phyloP scores from a whole-genome alignment of 2,888 invertebrate species.

The Caradrina kadenii region DNA sequence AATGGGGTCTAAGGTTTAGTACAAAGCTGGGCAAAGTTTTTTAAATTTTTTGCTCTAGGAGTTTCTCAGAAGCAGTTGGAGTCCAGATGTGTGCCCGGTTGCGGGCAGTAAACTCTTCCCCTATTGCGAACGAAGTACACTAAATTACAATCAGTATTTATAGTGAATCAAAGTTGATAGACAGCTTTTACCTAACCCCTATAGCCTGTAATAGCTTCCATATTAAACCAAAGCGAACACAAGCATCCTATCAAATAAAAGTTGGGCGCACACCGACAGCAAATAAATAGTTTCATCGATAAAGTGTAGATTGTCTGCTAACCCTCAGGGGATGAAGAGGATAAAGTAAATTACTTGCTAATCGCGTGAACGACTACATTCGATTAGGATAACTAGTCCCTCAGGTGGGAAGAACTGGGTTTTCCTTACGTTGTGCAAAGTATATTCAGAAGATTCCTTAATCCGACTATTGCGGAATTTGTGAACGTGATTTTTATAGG shows the following conservation, averaged over 20 bases:
- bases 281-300: slow-evolving; percentile 18
- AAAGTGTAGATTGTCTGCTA: slow-evolving; percentile 27
- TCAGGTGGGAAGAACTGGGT: slow-evolving; percentile 13
- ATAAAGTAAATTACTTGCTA: slow-evolving; percentile 20
- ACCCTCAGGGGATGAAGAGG: slow-evolving; percentile 29
- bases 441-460: not conserved
- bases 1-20: too few species aligned
- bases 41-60: too few species aligned
- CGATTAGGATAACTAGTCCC: slow-evolving; percentile 35
- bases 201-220: too few species aligned
- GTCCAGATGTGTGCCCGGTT: too few species aligned
- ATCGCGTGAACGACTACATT: slow-evolving; percentile 25
- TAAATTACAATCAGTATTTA: too few species aligned
- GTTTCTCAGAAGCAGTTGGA: too few species aligned
- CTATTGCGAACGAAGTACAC: too few species aligned
- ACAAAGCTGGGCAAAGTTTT: too few species aligned
- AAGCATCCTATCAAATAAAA: not conserved
- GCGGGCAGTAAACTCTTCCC: too few species aligned
- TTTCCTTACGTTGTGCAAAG: slow-evolving; percentile 16
- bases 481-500: not conserved
- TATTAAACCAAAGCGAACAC: not conserved
- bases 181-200: too few species aligned
- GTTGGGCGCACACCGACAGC: not conserved
- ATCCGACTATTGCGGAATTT: not conserved
- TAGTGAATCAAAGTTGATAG: too few species aligned